Percentiles rank a stretch among this genome's conserved stretches.
Evolutionary conservation across 64 coral and sea anemone genomes (phyloP).

Genomic region (Hydrozoanthus tunicans): DNA sequence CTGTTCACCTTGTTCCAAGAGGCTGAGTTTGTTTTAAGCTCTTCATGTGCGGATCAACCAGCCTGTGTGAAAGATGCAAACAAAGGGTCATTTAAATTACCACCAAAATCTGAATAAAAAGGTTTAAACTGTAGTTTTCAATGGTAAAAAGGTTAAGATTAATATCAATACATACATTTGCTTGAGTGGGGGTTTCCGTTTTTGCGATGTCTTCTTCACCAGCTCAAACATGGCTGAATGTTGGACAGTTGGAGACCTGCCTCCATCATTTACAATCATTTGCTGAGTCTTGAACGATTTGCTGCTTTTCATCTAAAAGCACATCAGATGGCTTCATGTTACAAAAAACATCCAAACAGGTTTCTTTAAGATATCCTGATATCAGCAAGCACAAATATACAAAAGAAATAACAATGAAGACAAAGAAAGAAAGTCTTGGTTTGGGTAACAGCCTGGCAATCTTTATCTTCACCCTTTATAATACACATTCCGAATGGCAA

Average conservation of each 20-base stretch:
- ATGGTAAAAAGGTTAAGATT: background rate
- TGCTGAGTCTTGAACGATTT: conserved; percentile 82
- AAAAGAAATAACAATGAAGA: no score
- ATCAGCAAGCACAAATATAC: no score
- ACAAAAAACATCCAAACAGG: no score
- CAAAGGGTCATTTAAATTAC: no score
- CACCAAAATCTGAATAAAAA: no score
- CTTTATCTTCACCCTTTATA: no score
- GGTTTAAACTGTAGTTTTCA: no score
- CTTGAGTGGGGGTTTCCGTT: conserved; percentile 91
- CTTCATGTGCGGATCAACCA: conserved; percentile 85
- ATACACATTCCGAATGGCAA: no score
- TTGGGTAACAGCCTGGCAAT: no score
- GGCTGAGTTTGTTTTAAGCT: conserved; percentile 74
- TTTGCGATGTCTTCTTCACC: conserved; percentile 88
- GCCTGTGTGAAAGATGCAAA: conserved; percentile 2
- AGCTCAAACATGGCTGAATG: conserved; percentile 92
- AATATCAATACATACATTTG: conserved; percentile 68
- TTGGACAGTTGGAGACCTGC: conserved; percentile 84
- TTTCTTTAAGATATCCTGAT: no score
- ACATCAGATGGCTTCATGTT: no score
- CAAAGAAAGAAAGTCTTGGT: no score
- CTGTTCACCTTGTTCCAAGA: conserved; percentile 67
- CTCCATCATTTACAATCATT: conserved; percentile 74
- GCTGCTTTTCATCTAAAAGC: conserved; percentile 63